Percentiles rank a stretch among this genome's conserved stretches.
phyloP scores from a whole-genome alignment of 2,888 invertebrate genomes.

The Lasius fuliginosus region DNA sequence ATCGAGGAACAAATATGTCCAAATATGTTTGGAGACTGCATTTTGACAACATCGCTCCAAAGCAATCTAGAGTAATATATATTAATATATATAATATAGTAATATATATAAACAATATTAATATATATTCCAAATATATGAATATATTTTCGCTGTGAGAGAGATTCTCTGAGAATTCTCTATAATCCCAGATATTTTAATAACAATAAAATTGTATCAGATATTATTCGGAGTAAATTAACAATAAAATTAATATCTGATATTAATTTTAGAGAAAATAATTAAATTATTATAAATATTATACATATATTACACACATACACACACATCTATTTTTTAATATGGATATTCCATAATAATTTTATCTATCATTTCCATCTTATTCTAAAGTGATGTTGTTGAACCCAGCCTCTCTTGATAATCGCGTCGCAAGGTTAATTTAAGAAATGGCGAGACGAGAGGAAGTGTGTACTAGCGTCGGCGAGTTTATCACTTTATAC shows the following conservation, averaged over 20 bases:
- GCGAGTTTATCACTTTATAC: constrained; percentile 53
- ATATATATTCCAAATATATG: too few species aligned
- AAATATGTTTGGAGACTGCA: neutral
- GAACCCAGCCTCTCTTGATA: constrained; percentile 15
- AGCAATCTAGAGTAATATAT: neutral
- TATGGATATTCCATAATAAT: neutral
- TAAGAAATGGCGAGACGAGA: constrained; percentile 37
- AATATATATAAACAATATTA: too few species aligned
- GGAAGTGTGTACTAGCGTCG: constrained; percentile 41
- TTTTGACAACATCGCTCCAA: neutral
- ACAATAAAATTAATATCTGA: too few species aligned
- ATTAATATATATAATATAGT: too few species aligned
- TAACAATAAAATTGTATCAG: neutral
- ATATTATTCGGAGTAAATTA: too few species aligned
- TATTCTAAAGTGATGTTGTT: constrained; percentile 32
- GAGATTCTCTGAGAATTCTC: neutral
- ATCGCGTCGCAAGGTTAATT: constrained; percentile 29
- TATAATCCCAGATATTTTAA: neutral
- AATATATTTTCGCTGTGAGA: too few species aligned
- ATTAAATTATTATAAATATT: too few species aligned
- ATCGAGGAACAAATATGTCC: neutral
- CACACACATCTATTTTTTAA: neutral
- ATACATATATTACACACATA: too few species aligned
- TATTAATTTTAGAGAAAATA: too few species aligned
- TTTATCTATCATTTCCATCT: neutral